Percentiles rank a stretch among this genome's conserved stretches.
Evolutionary conservation across 2,113 vertebrate genomes (phyloP).

Genomic region (Hystrix cristata): DNA sequence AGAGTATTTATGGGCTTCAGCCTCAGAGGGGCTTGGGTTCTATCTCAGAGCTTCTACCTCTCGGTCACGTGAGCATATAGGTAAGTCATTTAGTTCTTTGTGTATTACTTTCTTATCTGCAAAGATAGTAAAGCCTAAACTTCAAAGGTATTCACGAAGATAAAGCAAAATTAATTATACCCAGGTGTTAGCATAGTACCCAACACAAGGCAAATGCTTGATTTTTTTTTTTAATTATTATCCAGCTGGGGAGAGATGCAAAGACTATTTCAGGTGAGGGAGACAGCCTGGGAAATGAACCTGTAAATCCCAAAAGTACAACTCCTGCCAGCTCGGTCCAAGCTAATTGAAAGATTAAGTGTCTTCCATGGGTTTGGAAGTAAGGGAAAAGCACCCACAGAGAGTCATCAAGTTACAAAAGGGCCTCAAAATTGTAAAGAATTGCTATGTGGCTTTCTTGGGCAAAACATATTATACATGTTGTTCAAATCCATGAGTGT

Average conservation of each 20-base stretch:
- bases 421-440: background rate
- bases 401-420: background rate
- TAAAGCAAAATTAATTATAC: background rate
- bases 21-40: background rate
- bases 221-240: background rate
- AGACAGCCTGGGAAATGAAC: background rate
- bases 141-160: constrained; percentile 15
- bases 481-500: background rate
- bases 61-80: background rate
- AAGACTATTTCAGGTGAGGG: background rate
- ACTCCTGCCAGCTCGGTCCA: background rate
- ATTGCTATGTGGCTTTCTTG: background rate
- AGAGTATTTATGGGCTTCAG: accelerated
- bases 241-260: background rate
- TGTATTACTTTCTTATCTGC: background rate
- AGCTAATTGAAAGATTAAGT: background rate
- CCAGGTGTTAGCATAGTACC: background rate
- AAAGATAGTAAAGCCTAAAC: background rate
- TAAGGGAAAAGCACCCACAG: background rate
- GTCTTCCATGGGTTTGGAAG: background rate
- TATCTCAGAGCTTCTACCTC: background rate
- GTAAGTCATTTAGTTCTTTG: background rate
- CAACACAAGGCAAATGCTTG: background rate
- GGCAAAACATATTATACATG: background rate
- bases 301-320: background rate